Base-by-base conservation (phyloP, 2,113 vertebrate genomes). In the Syngnathoides biaculeatus region DNA sequence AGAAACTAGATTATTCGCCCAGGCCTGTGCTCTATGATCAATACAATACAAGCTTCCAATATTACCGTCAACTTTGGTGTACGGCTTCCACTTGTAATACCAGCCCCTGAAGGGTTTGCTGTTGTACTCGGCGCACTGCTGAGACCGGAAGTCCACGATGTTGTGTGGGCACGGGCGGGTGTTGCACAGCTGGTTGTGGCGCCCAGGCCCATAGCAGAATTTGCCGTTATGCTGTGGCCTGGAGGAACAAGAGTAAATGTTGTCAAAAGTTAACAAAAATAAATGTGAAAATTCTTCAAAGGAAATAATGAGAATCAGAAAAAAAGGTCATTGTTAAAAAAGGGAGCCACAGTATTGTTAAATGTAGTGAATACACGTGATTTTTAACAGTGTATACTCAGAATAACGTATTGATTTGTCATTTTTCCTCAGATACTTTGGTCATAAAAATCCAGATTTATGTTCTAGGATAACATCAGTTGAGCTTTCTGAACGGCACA, bases 41-140 rank as follows among this genome's bases (percentile, higher is more conserved):
- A 13, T 13, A 1, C 10, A 55, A 55, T 55, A 12, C 2, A 40
- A 61, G 38, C 1, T 2, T 22, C 12, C 7, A 62, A 62, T 27
- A 71, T 75, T 92, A 99, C 97, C 96, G 87, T 98, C 94, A 61
- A 99, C 96, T 88, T 96, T 97, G n/a, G 92, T 97, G 71, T 99
- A 99, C 1, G 97, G 96, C 76, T 96, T 98, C 97, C 97, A 99
- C 75, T 96, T 96, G 88, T 99, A 99, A 92, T 93, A 96, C 97
- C 97, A 98, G 50, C 97, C 97, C 13, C 97, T 92, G 91, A 99
- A 99, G 35, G 97, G 95, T 75, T 96, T 98, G 91, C 94, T 95
- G 91, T 98, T 99, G 87, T 97, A 95, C 73, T 98, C 96, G 0
- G 95, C 95, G 3, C 97, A 99, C 84, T 99, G 97, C 87, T 95